phyloP scores from a whole-genome alignment of 2,888 invertebrate genomes.

The Julus scandinavius region DNA sequence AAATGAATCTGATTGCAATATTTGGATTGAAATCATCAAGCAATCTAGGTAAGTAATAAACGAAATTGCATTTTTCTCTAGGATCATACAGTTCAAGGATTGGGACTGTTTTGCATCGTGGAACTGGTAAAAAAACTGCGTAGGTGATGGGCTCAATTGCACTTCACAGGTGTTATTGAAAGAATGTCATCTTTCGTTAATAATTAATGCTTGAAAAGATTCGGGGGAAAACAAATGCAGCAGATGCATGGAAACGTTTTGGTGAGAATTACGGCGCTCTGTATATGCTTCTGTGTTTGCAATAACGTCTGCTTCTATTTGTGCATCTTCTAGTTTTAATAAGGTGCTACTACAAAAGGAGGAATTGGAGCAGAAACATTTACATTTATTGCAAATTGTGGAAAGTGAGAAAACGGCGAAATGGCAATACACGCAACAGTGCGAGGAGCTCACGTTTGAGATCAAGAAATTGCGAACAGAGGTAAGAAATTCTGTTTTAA shows the following conservation, averaged over 20 bases:
- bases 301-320: background rate
- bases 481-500: constrained; percentile 68
- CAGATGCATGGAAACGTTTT: background rate
- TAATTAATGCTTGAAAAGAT: background rate
- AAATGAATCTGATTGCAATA: constrained; percentile 85
- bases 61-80: background rate
- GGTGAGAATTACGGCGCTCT: too few species aligned
- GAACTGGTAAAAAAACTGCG: background rate
- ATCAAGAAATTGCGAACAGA: constrained; percentile 88
- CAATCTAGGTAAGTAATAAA: constrained; percentile 79
- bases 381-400: constrained; percentile 84
- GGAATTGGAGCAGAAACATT: constrained; percentile 90
- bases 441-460: constrained; percentile 87
- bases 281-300: background rate
- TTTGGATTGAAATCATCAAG: constrained; percentile 89
- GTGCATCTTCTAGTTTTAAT: constrained; percentile 76
- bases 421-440: constrained; percentile 93
- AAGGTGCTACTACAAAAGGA: constrained; percentile 88
- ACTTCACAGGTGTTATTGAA: background rate
- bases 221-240: background rate
- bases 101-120: background rate
- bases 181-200: background rate
- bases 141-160: background rate
- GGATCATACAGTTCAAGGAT: background rate
- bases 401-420: constrained; percentile 92